phyloP scores from a whole-genome alignment of 2,888 invertebrate genomes.

The Chironomus tentans region DNA sequence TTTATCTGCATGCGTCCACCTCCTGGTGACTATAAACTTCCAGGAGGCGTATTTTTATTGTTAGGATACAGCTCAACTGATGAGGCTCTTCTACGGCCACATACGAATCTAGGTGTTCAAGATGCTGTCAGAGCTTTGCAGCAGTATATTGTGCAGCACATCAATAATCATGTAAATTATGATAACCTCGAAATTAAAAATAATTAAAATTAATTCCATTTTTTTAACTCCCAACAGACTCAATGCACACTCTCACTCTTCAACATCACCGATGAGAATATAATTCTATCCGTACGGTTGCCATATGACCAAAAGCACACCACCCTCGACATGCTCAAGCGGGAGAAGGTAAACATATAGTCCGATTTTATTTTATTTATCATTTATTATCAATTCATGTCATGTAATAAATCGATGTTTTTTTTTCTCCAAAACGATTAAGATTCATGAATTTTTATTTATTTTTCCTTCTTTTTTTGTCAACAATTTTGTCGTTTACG shows the following conservation, averaged over 20 bases:
- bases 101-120: slow-evolving; percentile 74
- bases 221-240: slow-evolving; percentile 49
- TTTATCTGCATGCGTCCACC: slow-evolving; percentile 87
- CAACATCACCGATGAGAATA: slow-evolving; percentile 79
- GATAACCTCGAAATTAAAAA: not conserved
- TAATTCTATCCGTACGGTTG: slow-evolving; percentile 73
- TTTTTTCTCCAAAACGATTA: not conserved
- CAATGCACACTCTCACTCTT: slow-evolving; percentile 75
- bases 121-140: slow-evolving; percentile 76
- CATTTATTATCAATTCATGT: slow-evolving; percentile 8
- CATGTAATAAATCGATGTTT: slow-evolving; percentile 16
- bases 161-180: slow-evolving; percentile 60
- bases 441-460: too few species aligned
- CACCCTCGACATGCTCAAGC: slow-evolving; percentile 56
- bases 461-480: too few species aligned
- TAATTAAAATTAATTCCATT: slow-evolving; percentile 3
- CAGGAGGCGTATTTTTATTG: slow-evolving; percentile 79
- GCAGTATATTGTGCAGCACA: slow-evolving; percentile 62
- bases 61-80: slow-evolving; percentile 86
- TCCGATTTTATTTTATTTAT: not conserved
- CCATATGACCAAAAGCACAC: slow-evolving; percentile 54
- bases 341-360: slow-evolving; percentile 55
- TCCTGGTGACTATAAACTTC: slow-evolving; percentile 47
- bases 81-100: slow-evolving; percentile 69
- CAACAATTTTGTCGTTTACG: too few species aligned